phyloP scores from a whole-genome alignment of 2,797 vertebrate genomes.

The Passerculus sandwichensis region DNA sequence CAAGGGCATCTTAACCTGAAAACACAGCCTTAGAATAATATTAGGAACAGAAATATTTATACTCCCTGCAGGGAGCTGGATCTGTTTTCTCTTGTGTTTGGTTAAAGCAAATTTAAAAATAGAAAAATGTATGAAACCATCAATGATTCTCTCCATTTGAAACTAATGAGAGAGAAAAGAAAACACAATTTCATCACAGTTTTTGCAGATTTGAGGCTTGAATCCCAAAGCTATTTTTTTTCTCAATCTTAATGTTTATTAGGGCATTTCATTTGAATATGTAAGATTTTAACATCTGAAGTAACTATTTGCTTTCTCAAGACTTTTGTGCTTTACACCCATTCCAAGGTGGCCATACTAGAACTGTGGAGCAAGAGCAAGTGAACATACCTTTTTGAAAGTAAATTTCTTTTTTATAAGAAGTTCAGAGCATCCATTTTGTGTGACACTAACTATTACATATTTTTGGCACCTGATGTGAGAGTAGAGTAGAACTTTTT shows the following conservation, averaged over 20 bases:
- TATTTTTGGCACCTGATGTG: neutral
- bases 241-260: neutral
- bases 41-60: neutral
- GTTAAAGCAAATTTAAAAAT: slow-evolving; percentile 28
- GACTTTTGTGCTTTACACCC: neutral
- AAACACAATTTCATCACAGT: neutral
- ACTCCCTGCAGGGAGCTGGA: neutral
- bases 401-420: neutral
- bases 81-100: neutral
- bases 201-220: neutral
- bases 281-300: neutral
- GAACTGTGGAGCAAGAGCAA: neutral
- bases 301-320: neutral
- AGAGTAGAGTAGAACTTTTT: neutral
- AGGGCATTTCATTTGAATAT: neutral
- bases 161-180: neutral
- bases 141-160: neutral
- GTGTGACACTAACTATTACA: neutral
- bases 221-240: neutral
- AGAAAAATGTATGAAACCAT: neutral
- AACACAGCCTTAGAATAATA: neutral
- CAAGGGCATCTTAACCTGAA: neutral
- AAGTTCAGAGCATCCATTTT: neutral
- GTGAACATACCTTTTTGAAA: neutral
- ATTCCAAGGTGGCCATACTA: neutral